Base-by-base conservation (phyloP, 1,140 invertebrate species). In the Caenorhabditis remanei region DNA sequence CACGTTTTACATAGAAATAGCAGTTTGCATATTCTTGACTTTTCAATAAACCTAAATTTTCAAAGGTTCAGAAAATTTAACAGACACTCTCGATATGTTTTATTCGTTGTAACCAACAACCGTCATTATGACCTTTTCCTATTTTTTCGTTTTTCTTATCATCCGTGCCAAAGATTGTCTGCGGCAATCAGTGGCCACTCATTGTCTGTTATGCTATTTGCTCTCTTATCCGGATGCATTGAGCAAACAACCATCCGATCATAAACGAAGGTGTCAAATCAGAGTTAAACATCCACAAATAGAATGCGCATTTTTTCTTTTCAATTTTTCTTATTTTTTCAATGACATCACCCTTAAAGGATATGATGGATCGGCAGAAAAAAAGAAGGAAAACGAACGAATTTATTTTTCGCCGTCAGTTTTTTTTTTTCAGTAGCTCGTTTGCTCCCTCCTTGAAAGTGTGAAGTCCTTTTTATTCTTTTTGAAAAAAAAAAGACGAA, bases 121-220 rank as follows among this genome's bases (percentile, higher is more conserved):
- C 19, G 16, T 19, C 41, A 46, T n/a, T 21, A 79, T 53, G 50
- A 21, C 53, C 13, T 79, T n/a, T 50, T 24, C 14, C 14, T 79
- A 43, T 79, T 79, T 50, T 7, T 79, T 32, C 32, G 32, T n/a
- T n/a, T n/a, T n/a, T n/a, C n/a, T n/a, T n/a, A n/a, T n/a, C n/a
- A n/a, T n/a, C n/a, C n/a, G n/a, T 40, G 21, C 71, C 71, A 79
- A 79, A 21, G 11, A 21, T n/a, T 50, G 4, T 50, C 11, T 13
- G 40, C 43, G 11, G 40, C 71, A 79, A 79, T 79, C 71, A 79
- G 71, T 32, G 71, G 71, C 71, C 71, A 79, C 71, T 24, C 46
- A 79, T 50, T 79, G 43, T 50, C 46, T 48, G 46, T 50, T 79
- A 79, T 79, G 46, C 6, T 79, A 24, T 79, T 79, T 79, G 71